Conservation (phyloP, 2,888 invertebrate genomes). For the Sympetrum striolatum region DNA sequence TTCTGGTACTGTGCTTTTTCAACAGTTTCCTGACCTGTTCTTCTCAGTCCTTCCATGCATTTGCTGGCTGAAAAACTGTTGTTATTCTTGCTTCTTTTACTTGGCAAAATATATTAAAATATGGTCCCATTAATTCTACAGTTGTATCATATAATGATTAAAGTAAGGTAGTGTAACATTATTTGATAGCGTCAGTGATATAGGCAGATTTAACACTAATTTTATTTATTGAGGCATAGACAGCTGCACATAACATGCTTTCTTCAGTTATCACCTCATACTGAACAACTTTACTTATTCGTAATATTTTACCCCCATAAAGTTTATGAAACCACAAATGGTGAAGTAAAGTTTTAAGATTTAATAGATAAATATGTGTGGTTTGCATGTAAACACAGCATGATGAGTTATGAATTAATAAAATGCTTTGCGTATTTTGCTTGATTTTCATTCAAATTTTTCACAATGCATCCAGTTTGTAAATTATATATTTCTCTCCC, state of each 20-base stretch:
- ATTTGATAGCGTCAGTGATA: background rate
- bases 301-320: no score
- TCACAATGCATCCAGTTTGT: no score
- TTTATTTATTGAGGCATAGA: background rate
- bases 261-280: background rate
- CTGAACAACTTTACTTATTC: background rate
- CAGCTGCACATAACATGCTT: background rate
- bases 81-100: background rate
- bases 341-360: no score
- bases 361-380: no score
- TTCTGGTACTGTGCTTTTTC: slow-evolving; percentile 5
- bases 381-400: no score
- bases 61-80: background rate
- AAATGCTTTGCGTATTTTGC: no score
- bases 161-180: background rate
- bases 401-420: no score
- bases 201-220: background rate
- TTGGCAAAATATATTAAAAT: background rate
- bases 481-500: no score
- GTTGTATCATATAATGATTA: background rate
- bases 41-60: background rate
- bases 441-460: no score
- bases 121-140: background rate
- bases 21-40: background rate
- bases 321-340: no score